Evolutionary conservation across 23 tunicate species (phyloP).

Genomic region (Diplosoma virens): DNA sequence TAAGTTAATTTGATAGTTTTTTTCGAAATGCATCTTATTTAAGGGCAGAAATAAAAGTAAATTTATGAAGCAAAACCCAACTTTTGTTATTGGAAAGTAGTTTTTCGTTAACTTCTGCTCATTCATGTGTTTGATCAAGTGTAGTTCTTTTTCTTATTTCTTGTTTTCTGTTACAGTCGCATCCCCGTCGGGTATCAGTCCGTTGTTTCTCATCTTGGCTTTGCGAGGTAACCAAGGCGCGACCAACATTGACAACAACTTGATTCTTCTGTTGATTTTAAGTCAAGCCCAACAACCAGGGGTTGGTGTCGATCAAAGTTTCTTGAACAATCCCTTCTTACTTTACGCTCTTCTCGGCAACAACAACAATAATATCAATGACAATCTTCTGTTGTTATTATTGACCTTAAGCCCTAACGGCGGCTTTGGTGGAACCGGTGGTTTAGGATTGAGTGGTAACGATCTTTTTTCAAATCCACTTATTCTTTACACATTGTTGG

Average conservation of each 20-base stretch:
- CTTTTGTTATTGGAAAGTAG: too few relatives aligned
- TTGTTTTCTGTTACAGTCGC: too few relatives aligned
- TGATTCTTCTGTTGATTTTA: conserved; percentile 8
- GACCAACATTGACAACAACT: background rate
- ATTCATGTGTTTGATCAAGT: too few relatives aligned
- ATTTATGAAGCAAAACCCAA: too few relatives aligned
- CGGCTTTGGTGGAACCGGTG: background rate
- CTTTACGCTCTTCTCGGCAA: conserved; percentile 8
- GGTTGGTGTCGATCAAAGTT: background rate
- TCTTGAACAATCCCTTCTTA: conserved; percentile 29
- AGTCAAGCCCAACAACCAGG: conserved; percentile 2
- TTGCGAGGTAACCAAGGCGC: conserved; percentile 22
- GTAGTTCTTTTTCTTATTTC: too few relatives aligned
- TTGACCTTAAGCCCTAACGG: background rate
- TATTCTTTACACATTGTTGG: conserved; percentile 5
- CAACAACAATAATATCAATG: conserved; percentile 3
- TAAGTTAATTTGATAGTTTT: too few relatives aligned
- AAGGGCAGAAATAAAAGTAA: too few relatives aligned
- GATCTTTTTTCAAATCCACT: conserved; percentile 7
- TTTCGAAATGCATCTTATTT: too few relatives aligned
- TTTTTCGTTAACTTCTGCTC: too few relatives aligned
- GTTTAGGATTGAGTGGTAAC: background rate
- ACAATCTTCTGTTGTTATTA: conserved; percentile 1
- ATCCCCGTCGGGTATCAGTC: too few relatives aligned
- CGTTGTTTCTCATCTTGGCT: conserved; percentile 19